Evolutionary conservation across 1,140 invertebrate genomes (phyloP), one percentile per base, ranked within the genome.

Genomic region (Drosophila kohkoa): DNA sequence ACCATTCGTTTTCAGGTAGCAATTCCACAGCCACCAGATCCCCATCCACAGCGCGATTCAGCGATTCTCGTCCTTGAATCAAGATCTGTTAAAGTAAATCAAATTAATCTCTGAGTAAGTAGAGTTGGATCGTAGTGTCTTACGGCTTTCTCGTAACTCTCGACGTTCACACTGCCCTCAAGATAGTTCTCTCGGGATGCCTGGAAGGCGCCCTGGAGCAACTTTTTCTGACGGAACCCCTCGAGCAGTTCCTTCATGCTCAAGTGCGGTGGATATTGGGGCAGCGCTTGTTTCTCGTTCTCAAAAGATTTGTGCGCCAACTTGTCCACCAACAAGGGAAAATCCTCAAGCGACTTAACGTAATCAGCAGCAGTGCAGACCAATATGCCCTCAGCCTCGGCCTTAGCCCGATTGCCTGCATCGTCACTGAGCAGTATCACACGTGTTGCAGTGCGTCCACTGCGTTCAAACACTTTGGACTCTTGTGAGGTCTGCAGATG

Each of bases 31-130:
- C 99, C 10, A 99, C 98, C 66, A 96, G 94, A 93, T 99, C 99
- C 28, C 98, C 98, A 93, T 99, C 97, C 3, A 99, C 96, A n/a
- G 98, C 97, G 63, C 99, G 94, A 93, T 99, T 99, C 28, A 99
- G 94, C 69, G 97, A 95, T 63, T 95, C 94, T 63, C 96, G 94
- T 6, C 98, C 98, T 96, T 99, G 98, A 38, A 99, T 93, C 11
- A 99, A 93, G 64, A 99, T 95, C 96, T 98, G 75, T 77, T 38
- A 76, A 70, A 57, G 46, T 1, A 7, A 15, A 41, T 6, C 8
- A 1, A 25, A 43, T 6, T 6, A 45, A 28, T 28, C 3, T 13
- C 0, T 5, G 3, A 28, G 10, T 15, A 13, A 15, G 1, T 6
- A 7, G 1, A 11, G 25, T 52, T 28, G n/a, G 48, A 5, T n/a